Evolutionary conservation across 1,140 invertebrate species (phyloP).

Genomic region (Saccostrea cuccullata): DNA sequence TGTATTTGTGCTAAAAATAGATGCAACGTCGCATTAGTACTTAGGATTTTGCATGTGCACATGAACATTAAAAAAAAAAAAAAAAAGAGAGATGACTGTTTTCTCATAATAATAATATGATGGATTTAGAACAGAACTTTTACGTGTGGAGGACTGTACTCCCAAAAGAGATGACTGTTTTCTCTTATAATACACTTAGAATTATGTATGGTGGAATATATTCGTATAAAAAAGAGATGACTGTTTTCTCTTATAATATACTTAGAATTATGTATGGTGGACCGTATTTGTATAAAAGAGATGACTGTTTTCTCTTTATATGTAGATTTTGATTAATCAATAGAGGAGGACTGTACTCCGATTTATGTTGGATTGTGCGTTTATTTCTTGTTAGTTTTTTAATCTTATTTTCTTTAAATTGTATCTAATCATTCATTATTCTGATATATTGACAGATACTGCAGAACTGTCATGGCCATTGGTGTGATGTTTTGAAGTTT

Average conservation of each 20-base stretch:
- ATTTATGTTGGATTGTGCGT: not conserved
- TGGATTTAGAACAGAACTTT: too few relatives aligned
- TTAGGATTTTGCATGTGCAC: too few relatives aligned
- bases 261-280: not conserved
- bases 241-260: not conserved
- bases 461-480: not conserved
- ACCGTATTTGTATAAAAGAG: too few relatives aligned
- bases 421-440: constrained; percentile 1
- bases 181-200: not conserved
- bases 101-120: not conserved
- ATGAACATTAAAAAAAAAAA: too few relatives aligned
- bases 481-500: constrained; percentile 8
- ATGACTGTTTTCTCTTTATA: too few relatives aligned
- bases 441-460: constrained; percentile 11
- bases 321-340: too few relatives aligned
- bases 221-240: not conserved
- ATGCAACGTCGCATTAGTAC: not conserved
- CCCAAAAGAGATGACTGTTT: constrained; percentile 12
- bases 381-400: not conserved
- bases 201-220: not conserved
- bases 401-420: not conserved
- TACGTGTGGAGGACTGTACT: not conserved
- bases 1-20: not conserved
- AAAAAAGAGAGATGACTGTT: too few relatives aligned
- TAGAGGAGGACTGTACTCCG: not conserved